Percentiles rank a stretch among this genome's conserved stretches.
Evolutionary conservation across 2,113 vertebrate species (phyloP).

Genomic region (Phoxinus phoxinus): DNA sequence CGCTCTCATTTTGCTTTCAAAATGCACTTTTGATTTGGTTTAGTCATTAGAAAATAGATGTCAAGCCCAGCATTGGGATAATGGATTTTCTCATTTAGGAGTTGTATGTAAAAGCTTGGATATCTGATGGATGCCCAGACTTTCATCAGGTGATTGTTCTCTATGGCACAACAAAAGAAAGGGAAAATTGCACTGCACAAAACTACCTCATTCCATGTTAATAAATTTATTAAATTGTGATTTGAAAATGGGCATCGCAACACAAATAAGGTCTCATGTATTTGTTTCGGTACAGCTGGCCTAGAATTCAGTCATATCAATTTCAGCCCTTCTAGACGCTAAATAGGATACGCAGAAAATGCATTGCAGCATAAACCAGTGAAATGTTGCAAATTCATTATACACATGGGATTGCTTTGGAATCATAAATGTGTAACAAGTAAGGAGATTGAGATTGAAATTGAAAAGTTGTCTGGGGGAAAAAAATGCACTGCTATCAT

Average conservation of each 20-base stretch:
- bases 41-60: constrained; percentile 37
- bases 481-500: constrained; percentile 53
- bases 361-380: constrained; percentile 51
- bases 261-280: constrained; percentile 43
- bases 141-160: constrained; percentile 56
- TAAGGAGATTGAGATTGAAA: constrained; percentile 72
- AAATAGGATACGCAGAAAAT: constrained; percentile 63
- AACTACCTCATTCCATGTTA: constrained; percentile 56
- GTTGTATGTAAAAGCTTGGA: constrained; percentile 45
- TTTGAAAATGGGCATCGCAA: constrained; percentile 55
- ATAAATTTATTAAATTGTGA: constrained; percentile 68
- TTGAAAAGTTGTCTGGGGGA: constrained; percentile 72
- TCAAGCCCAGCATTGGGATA: constrained; percentile 46
- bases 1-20: not conserved
- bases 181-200: constrained; percentile 52
- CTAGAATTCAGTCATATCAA: constrained; percentile 63
- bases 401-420: constrained; percentile 68
- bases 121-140: constrained; percentile 46
- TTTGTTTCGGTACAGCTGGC: constrained; percentile 47
- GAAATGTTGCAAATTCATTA: constrained; percentile 74
- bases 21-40: constrained; percentile 34
- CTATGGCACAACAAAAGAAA: constrained; percentile 39
- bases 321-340: constrained; percentile 61
- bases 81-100: constrained; percentile 46
- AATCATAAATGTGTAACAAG: constrained; percentile 71